Conservation (phyloP, 2,113 vertebrate genomes). For the Chionomys nivalis region DNA sequence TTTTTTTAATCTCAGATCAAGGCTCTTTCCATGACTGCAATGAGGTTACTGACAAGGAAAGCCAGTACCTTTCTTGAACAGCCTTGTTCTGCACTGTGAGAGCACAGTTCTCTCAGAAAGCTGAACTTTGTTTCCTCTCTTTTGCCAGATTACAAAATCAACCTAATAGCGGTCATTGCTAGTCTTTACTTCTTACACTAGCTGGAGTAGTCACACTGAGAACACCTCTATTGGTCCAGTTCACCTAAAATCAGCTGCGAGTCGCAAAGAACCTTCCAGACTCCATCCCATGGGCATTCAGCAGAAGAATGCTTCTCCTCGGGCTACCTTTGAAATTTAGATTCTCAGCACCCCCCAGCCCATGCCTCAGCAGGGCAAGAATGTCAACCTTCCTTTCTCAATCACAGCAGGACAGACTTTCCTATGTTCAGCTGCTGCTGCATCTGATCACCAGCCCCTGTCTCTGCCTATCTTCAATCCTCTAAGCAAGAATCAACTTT, state of each 20-base stretch:
- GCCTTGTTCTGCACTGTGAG: neutral
- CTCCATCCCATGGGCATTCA: neutral
- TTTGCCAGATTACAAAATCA: neutral
- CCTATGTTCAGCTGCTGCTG: neutral
- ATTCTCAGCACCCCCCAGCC: neutral
- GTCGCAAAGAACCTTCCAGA: conserved; percentile 10
- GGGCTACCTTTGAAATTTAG: neutral
- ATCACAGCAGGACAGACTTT: neutral
- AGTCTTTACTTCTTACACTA: neutral
- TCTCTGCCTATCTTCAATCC: neutral
- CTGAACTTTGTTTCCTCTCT: neutral
- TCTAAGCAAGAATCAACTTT: neutral
- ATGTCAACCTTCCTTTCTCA: neutral
- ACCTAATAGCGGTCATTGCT: neutral
- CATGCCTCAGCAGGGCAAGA: neutral
- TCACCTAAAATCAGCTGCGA: neutral
- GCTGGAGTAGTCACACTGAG: neutral
- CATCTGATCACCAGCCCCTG: neutral
- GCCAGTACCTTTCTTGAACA: neutral
- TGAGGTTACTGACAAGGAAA: neutral
- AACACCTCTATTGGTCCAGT: neutral
- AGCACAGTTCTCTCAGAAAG: neutral
- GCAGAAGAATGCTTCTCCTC: neutral
- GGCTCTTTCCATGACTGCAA: neutral
- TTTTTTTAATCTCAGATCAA: neutral